Conservation (phyloP, 2,888 invertebrate species). For the Hypena proboscidalis region DNA sequence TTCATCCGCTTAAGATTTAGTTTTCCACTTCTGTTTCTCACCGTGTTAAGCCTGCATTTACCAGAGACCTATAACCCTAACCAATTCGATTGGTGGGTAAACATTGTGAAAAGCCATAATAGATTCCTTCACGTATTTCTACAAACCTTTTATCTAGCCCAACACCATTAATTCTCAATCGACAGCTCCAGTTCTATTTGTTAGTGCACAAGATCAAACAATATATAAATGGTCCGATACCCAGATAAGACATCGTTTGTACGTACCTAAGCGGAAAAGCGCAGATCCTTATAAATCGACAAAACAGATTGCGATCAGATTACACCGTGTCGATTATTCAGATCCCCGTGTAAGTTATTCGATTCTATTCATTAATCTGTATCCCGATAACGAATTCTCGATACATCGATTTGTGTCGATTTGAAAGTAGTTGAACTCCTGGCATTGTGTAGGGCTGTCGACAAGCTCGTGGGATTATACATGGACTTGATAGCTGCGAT, state of each 20-base stretch:
- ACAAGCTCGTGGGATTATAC: neutral
- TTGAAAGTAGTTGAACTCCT: constrained; percentile 65
- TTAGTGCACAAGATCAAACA: constrained; percentile 37
- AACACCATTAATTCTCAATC: constrained; percentile 25
- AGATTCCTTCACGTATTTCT: neutral
- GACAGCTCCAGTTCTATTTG: constrained; percentile 36
- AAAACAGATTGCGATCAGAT: constrained; percentile 77
- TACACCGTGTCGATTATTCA: constrained; percentile 81
- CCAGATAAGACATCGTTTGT: constrained; percentile 39
- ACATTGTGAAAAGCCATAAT: too few relatives aligned
- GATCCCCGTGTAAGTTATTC: constrained; percentile 79
- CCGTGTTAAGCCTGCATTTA: too few relatives aligned
- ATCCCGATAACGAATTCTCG: constrained; percentile 74
- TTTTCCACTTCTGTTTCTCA: too few relatives aligned
- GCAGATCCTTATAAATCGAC: constrained; percentile 79
- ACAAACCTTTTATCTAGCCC: neutral
- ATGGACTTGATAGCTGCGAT: too few relatives aligned
- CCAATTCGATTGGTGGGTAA: too few relatives aligned
- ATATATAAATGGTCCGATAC: constrained; percentile 41
- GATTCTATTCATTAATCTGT: constrained; percentile 79
- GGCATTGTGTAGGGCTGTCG: constrained; percentile 54
- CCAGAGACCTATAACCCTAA: too few relatives aligned
- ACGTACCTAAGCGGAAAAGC: constrained; percentile 62
- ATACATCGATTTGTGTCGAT: constrained; percentile 66
- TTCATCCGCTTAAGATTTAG: too few relatives aligned